Evolutionary conservation across 2,113 vertebrate genomes (phyloP).

Genomic region (Nibea albiflora): DNA sequence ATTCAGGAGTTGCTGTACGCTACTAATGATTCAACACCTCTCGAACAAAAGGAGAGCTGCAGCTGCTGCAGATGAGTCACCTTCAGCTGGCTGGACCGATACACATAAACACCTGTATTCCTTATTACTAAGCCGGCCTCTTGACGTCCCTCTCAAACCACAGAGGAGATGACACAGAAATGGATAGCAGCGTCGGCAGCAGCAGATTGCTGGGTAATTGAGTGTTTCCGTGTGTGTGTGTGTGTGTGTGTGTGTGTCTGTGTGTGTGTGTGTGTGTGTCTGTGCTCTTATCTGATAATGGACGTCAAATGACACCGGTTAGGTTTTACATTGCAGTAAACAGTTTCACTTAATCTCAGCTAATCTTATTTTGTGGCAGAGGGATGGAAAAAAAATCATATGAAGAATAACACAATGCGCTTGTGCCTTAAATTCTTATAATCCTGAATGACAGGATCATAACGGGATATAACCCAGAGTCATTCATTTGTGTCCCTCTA

Average conservation of each 20-base stretch:
- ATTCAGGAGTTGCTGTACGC: conserved; percentile 5
- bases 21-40: conserved; percentile 20
- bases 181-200: background rate
- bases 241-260: too few species aligned
- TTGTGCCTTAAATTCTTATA: background rate
- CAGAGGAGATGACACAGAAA: conserved; percentile 26
- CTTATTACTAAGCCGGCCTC: conserved; percentile 10
- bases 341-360: background rate
- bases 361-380: background rate
- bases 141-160: conserved; percentile 22
- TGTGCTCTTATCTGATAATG: background rate
- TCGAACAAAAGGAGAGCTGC: conserved; percentile 15
- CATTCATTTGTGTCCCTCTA: background rate
- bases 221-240: background rate
- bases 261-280: background rate
- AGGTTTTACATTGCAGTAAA: background rate
- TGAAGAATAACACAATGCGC: too few species aligned
- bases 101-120: conserved; percentile 21
- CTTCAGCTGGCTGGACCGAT: conserved; percentile 26
- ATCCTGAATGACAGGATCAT: too few species aligned
- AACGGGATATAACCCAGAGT: background rate
- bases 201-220: conserved; percentile 21
- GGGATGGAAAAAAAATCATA: background rate
- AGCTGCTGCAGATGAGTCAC: conserved; percentile 58
- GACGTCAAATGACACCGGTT: background rate